Conservation (phyloP, 1,140 invertebrate genomes). For the Drosophila bocki region DNA sequence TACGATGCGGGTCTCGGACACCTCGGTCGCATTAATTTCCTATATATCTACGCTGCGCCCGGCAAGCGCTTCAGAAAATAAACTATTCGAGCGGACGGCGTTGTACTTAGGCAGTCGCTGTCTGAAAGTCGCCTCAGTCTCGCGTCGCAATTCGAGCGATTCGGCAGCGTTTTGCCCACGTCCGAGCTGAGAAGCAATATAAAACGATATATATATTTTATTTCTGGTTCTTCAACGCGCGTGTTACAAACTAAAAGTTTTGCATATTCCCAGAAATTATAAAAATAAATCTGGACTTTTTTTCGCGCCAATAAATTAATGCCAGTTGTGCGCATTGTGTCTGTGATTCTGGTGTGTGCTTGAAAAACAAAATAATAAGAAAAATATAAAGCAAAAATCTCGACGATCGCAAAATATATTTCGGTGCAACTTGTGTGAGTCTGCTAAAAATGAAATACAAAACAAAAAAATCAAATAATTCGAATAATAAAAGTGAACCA, state of each 20-base stretch:
- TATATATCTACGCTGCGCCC: slow-evolving; percentile 15
- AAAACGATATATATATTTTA: slow-evolving; percentile 12
- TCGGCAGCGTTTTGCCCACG: slow-evolving; percentile 74
- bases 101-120: slow-evolving; percentile 63
- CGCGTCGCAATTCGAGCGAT: slow-evolving; percentile 81
- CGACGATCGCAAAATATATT: slow-evolving; percentile 24
- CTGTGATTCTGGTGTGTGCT: slow-evolving; percentile 15
- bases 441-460: slow-evolving; percentile 7
- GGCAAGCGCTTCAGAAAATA: slow-evolving; percentile 27
- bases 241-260: slow-evolving; percentile 64
- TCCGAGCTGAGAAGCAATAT: slow-evolving; percentile 23
- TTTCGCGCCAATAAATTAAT: slow-evolving; percentile 25
- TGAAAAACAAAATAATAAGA: neutral
- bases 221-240: slow-evolving; percentile 42
- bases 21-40: slow-evolving; percentile 2
- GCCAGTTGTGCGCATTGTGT: slow-evolving; percentile 28
- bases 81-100: slow-evolving; percentile 70
- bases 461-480: slow-evolving; percentile 4
- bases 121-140: slow-evolving; percentile 76
- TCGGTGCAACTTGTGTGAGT: slow-evolving; percentile 58
- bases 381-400: slow-evolving; percentile 3
- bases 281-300: slow-evolving; percentile 48
- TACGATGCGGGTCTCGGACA: neutral
- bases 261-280: slow-evolving; percentile 48
- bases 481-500: slow-evolving; percentile 19